These are phyloP conservation scores for Xiphophorus couchianus DNA, from an alignment of 2,113 vertebrate species.

Conservation along the genomic window DNA sequence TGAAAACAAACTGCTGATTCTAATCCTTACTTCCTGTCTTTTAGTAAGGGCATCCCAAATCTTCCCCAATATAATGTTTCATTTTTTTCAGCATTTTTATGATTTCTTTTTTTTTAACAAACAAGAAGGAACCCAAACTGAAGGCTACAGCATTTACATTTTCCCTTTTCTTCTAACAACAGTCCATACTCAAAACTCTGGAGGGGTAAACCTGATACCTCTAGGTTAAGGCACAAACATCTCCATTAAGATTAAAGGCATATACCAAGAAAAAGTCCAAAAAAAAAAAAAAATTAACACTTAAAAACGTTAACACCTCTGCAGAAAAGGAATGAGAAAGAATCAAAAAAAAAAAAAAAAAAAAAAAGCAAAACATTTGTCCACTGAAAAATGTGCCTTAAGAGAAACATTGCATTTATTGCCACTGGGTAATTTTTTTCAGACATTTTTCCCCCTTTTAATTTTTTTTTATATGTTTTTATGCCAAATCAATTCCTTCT, in stretches of 20 bases:
- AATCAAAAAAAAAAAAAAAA: conserved; percentile 26
- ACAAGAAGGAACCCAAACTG: conserved; percentile 45
- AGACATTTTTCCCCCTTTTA: neutral
- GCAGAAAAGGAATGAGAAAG: conserved; percentile 69
- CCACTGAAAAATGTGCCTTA: conserved; percentile 71
- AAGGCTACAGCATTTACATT: conserved; percentile 34
- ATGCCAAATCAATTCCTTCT: conserved; percentile 12
- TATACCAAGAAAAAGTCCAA: conserved; percentile 40
- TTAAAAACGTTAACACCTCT: conserved; percentile 62
- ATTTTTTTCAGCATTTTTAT: conserved; percentile 18
- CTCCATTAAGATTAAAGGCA: conserved; percentile 47
- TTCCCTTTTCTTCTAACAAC: conserved; percentile 33
- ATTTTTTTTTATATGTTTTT: conserved; percentile 6
- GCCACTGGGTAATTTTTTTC: conserved; percentile 35
- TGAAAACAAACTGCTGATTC: conserved; percentile 25
- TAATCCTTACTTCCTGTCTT: neutral
- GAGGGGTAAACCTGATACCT: conserved; percentile 38
- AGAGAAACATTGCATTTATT: conserved; percentile 61
- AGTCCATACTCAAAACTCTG: conserved; percentile 27
- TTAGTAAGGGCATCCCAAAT: neutral
- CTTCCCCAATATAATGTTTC: too few species aligned
- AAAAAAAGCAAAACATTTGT: conserved; percentile 37
- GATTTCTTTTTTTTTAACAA: conserved; percentile 14
- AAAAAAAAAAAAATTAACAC: conserved; percentile 71
- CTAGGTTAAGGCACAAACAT: conserved; percentile 71